These are phyloP conservation scores for Protomyctophum bolini DNA, from an alignment of 2,113 vertebrate species.

Conservation along the genomic window DNA sequence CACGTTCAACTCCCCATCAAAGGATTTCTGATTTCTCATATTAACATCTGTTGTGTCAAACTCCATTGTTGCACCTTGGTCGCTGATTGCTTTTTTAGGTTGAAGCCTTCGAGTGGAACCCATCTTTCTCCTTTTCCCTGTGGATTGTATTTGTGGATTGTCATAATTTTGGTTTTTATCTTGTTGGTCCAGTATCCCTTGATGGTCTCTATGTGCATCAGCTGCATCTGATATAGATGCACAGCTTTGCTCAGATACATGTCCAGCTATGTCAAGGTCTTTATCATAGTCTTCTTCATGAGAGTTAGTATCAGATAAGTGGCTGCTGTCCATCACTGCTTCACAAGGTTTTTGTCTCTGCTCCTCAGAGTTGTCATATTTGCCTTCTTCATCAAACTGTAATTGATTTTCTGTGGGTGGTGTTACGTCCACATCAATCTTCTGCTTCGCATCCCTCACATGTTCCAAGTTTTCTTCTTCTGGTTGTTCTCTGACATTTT, in stretches of 20 bases:
- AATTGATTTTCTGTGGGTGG: too few species aligned
- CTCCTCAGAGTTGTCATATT: too few species aligned
- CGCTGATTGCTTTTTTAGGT: too few species aligned
- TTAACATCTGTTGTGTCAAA: neutral
- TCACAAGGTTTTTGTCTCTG: too few species aligned
- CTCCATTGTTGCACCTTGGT: too few species aligned
- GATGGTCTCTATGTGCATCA: neutral
- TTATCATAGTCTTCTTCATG: too few species aligned
- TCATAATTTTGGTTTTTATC: too few species aligned
- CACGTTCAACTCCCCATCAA: neutral
- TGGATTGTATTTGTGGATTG: neutral
- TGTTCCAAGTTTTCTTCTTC: slow-evolving; percentile 7
- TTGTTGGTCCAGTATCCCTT: neutral
- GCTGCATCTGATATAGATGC: neutral
- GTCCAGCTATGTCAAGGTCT: too few species aligned
- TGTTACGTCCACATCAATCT: neutral
- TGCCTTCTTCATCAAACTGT: too few species aligned
- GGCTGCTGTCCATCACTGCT: too few species aligned
- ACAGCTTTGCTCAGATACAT: neutral
- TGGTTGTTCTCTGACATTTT: too few species aligned
- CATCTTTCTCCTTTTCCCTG: slow-evolving; percentile 40
- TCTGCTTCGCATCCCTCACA: neutral
- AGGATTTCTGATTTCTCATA: neutral
- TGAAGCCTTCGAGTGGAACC: slow-evolving; percentile 38
- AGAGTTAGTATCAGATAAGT: too few species aligned